Evolutionary conservation across 2,888 invertebrate species (phyloP).

Genomic region (Acronicta alni): DNA sequence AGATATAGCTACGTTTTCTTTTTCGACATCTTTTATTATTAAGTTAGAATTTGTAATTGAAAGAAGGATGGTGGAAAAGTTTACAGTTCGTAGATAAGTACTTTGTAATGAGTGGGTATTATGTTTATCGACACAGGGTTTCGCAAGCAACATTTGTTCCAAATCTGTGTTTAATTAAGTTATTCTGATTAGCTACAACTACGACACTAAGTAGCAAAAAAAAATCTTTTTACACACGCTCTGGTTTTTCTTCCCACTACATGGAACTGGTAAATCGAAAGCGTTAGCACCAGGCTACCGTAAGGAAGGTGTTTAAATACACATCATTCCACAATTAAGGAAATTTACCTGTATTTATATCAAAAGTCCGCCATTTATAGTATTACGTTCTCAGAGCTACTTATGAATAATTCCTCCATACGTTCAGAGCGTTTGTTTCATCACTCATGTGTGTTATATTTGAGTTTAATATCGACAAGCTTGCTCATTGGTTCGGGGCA

Average conservation of each 20-base stretch:
- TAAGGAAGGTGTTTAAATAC: too few species aligned
- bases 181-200: too few species aligned
- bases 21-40: conserved; percentile 34
- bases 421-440: conserved; percentile 42
- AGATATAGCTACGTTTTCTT: conserved; percentile 18
- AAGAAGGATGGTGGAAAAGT: conserved; percentile 1
- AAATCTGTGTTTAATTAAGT: too few species aligned
- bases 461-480: conserved; percentile 50
- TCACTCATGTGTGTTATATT: conserved; percentile 45
- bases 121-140: neutral
- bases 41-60: conserved; percentile 16
- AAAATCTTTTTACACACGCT: too few species aligned
- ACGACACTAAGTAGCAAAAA: too few species aligned
- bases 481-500: conserved; percentile 50
- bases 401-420: conserved; percentile 47
- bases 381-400: conserved; percentile 13
- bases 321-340: too few species aligned
- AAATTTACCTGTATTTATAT: neutral
- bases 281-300: too few species aligned
- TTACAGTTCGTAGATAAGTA: neutral
- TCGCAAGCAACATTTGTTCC: neutral
- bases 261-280: too few species aligned
- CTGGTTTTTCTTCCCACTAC: too few species aligned
- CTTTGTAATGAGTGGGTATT: neutral
- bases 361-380: conserved; percentile 1